Conservation (phyloP, 1,140 invertebrate species). For the Bombus waltoni region DNA sequence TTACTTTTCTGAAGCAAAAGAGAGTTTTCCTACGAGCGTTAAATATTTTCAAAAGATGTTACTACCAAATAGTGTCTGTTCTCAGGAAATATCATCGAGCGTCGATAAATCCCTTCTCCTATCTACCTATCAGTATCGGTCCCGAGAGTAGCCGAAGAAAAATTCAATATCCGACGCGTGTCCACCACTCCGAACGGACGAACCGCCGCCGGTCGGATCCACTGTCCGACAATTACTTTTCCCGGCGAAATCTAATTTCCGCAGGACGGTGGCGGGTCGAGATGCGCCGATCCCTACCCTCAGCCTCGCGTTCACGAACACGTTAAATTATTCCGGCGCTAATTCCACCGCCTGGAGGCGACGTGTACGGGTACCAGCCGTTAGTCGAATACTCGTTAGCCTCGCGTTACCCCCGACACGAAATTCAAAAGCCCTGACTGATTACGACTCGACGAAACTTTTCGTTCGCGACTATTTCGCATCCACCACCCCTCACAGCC, state of each 20-base stretch:
- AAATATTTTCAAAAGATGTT: no score
- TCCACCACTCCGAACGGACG: no score
- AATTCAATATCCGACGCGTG: constrained; percentile 31
- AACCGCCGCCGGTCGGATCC: neutral
- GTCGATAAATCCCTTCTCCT: neutral
- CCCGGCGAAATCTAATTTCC: constrained; percentile 43
- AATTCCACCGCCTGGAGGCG: constrained; percentile 44
- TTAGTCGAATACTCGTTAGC: constrained; percentile 50
- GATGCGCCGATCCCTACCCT: no score
- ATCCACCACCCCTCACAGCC: neutral
- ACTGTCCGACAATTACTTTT: constrained; percentile 42
- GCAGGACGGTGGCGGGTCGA: neutral
- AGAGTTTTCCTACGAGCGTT: no score
- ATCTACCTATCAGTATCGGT: no score
- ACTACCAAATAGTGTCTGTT: no score
- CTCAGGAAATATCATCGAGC: neutral
- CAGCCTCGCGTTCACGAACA: neutral
- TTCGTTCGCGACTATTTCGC: neutral
- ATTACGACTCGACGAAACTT: constrained; percentile 45
- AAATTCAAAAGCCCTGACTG: constrained; percentile 54
- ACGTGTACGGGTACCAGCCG: constrained; percentile 16
- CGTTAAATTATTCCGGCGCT: constrained; percentile 54
- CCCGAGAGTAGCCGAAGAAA: neutral
- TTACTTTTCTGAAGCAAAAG: no score
- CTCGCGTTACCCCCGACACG: constrained; percentile 29